Conservation (phyloP, 2,797 vertebrate species). For the Anguilla anguilla region DNA sequence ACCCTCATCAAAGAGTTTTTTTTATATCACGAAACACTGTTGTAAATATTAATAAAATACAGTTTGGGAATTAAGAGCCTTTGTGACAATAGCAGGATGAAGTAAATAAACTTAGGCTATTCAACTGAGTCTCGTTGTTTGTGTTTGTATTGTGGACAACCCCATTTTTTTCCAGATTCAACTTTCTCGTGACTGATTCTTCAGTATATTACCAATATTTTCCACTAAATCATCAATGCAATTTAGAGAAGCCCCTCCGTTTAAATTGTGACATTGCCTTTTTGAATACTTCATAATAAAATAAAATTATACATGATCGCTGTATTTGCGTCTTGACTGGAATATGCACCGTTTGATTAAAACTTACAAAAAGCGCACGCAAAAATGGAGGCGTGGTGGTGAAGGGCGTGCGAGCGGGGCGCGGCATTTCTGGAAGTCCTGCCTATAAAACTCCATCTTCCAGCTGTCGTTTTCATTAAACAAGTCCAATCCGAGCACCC, state of each 20-base stretch:
- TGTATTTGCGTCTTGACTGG: not conserved
- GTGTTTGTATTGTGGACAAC: not conserved
- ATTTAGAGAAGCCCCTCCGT: no score
- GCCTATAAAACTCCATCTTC: not conserved
- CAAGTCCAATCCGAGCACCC: not conserved
- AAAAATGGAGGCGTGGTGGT: not conserved
- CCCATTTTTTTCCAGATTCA: not conserved
- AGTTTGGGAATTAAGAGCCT: not conserved
- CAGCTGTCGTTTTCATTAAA: not conserved
- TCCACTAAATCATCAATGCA: not conserved
- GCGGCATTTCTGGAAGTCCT: not conserved
- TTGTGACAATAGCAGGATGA: not conserved
- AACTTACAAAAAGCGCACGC: not conserved
- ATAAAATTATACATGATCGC: not conserved
- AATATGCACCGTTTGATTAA: not conserved
- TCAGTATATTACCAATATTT: not conserved
- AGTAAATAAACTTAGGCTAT: not conserved
- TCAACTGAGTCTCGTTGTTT: not conserved
- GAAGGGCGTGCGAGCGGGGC: not conserved
- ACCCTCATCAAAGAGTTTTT: not conserved
- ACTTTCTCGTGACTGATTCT: not conserved
- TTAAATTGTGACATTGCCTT: not conserved
- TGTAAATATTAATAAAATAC: slow-evolving; percentile 29
- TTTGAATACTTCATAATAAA: not conserved
- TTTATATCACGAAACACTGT: not conserved